phyloP scores from a whole-genome alignment of 2,113 vertebrate species.

The Martes martes region DNA sequence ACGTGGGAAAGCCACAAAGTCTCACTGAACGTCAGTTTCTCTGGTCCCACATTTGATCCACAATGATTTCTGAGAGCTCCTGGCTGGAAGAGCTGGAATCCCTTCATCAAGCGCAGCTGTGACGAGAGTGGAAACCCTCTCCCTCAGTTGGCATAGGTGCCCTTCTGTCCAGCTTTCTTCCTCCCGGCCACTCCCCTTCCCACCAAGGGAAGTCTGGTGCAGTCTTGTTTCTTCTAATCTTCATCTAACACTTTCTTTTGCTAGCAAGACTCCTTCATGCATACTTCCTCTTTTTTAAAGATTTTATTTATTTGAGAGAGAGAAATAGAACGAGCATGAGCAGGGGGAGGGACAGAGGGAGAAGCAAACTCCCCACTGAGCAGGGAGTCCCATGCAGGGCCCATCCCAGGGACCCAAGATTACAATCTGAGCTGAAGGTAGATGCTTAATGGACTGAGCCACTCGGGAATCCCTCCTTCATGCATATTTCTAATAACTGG shows the following conservation, averaged over 20 bases:
- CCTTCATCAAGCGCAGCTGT: not conserved
- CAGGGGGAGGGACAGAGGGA: not conserved
- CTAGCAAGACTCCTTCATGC: not conserved
- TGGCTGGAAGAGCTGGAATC: not conserved
- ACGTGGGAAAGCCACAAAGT: not conserved
- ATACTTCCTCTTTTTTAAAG: not conserved
- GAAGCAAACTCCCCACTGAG: not conserved
- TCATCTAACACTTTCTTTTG: not conserved
- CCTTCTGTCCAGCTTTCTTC: not conserved
- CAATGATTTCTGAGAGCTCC: not conserved
- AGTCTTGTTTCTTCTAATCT: not conserved
- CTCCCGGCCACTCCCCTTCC: not conserved
- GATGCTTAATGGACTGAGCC: not conserved
- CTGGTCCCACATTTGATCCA: not conserved
- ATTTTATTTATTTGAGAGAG: not conserved
- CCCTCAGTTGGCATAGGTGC: fast-evolving
- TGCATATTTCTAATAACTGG: not conserved
- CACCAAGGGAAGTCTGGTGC: not conserved
- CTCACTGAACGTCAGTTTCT: not conserved
- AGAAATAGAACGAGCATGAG: not conserved
- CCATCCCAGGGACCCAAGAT: not conserved
- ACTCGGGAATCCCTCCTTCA: not conserved
- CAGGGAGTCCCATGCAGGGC: not conserved
- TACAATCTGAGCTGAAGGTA: not conserved
- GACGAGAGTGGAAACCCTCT: not conserved